phyloP scores from a whole-genome alignment of 2,113 vertebrate genomes.

The Proteles cristata region DNA sequence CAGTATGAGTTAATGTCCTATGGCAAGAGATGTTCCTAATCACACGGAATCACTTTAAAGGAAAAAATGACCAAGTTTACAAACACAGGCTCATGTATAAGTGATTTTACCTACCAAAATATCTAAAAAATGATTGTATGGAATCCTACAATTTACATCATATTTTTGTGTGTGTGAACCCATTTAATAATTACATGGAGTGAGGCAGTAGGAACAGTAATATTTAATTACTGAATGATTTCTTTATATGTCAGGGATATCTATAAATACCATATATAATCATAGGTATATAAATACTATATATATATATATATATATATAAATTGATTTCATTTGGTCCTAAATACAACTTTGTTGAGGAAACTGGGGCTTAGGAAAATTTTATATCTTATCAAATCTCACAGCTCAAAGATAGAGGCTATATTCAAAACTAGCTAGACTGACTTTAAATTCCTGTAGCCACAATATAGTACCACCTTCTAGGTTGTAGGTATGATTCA shows the following conservation, averaged over 20 bases:
- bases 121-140: background rate
- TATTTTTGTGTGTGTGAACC: background rate
- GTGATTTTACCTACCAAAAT: background rate
- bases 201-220: background rate
- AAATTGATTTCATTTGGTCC: background rate
- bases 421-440: background rate
- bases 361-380: background rate
- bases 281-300: background rate
- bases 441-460: background rate
- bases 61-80: background rate
- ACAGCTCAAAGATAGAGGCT: background rate
- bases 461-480: background rate
- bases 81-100: background rate
- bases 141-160: background rate
- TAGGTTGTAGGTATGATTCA: background rate
- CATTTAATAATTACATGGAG: background rate
- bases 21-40: background rate
- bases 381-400: background rate
- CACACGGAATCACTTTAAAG: background rate
- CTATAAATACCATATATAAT: background rate
- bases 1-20: background rate
- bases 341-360: background rate
- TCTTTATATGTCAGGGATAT: background rate
- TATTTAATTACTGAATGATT: background rate
- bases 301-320: background rate